These are phyloP conservation scores for Acipenser oxyrinchus DNA, from an alignment of 2,797 vertebrate species.

Conservation along the genomic window DNA sequence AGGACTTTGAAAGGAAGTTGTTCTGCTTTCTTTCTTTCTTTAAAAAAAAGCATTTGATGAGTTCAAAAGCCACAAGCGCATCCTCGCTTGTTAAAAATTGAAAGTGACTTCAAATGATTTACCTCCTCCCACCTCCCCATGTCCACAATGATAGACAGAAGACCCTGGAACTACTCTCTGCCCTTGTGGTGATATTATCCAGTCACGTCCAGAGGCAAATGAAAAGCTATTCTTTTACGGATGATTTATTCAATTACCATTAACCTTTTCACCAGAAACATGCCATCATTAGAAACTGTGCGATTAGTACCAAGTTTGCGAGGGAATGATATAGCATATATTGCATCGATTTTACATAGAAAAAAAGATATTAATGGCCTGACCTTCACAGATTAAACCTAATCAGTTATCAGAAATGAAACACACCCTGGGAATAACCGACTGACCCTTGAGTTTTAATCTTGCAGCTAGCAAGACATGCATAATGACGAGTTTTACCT, in stretches of 20 bases:
- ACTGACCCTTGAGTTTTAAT: no score
- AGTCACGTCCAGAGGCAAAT: neutral
- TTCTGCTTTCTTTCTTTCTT: neutral
- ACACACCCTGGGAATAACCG: no score
- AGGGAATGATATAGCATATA: neutral
- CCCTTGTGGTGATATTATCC: no score
- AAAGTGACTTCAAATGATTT: neutral
- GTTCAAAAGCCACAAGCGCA: neutral
- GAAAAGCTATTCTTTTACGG: neutral
- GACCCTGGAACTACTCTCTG: no score
- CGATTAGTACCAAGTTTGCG: neutral
- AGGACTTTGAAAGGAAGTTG: neutral
- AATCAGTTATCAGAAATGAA: no score
- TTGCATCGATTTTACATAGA: neutral
- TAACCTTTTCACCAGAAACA: constrained; percentile 1
- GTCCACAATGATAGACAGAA: neutral
- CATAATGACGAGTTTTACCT: no score
- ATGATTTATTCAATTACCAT: neutral
- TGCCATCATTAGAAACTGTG: neutral
- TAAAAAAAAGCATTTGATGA: neutral
- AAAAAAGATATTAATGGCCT: no score
- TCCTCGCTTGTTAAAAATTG: neutral
- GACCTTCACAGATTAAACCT: no score
- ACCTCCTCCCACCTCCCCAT: neutral
- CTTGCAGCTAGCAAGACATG: no score